Percentiles rank a stretch among this genome's conserved stretches.
Conservation (phyloP, 2,797 vertebrate genomes). For the Telmatherina bonti region DNA sequence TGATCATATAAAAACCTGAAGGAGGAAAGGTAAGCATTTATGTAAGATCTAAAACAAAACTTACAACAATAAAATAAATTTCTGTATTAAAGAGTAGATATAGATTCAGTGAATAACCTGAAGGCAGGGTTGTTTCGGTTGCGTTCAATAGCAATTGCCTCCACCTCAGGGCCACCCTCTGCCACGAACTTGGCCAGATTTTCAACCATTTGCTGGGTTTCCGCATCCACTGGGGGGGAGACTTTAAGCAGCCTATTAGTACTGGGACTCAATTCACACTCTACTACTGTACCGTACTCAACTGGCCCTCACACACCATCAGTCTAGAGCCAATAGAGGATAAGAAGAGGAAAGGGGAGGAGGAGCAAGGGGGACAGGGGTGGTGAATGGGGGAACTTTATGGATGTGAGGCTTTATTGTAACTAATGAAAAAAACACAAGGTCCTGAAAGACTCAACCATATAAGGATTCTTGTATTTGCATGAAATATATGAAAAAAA, state of each 20-base stretch:
- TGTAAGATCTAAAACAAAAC: background rate
- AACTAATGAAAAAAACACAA: constrained; percentile 46
- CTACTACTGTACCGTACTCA: constrained; percentile 87
- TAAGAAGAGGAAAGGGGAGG: constrained; percentile 84
- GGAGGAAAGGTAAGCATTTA: constrained; percentile 7
- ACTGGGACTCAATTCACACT: constrained; percentile 93
- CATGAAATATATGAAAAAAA: background rate
- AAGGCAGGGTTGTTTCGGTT: constrained; percentile 91
- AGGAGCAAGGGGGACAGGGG: constrained; percentile 71
- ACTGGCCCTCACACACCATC: constrained; percentile 87
- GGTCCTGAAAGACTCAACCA: constrained; percentile 19
- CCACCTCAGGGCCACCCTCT: constrained; percentile 93
- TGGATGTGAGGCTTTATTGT: constrained; percentile 52
- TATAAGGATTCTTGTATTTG: constrained; percentile 14
- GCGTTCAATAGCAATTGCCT: constrained; percentile 91
- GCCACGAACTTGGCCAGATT: constrained; percentile 94
- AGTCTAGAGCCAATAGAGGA: constrained; percentile 89
- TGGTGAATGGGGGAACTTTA: constrained; percentile 72
- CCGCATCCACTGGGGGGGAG: constrained; percentile 96
- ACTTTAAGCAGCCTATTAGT: constrained; percentile 99
- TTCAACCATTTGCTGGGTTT: constrained; percentile 90
- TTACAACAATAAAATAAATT: background rate
- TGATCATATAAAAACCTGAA: constrained; percentile 92
- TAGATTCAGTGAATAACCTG: constrained; percentile 80
- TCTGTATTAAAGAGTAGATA: constrained; percentile 1